phyloP scores from a whole-genome alignment of 2,797 vertebrate genomes.

The Darevskia mixta region DNA sequence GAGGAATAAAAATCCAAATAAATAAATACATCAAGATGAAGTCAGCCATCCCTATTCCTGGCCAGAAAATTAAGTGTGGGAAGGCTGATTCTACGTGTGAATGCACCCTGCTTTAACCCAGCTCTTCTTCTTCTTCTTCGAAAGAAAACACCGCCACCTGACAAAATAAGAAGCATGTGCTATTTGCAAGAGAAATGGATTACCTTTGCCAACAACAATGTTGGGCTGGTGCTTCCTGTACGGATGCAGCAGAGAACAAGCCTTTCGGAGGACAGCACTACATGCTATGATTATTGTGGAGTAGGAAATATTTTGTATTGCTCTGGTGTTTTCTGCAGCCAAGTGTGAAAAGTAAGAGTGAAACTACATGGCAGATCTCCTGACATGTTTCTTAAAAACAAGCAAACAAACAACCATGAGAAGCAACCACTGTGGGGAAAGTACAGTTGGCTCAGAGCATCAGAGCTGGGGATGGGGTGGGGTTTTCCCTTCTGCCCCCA shows the following conservation, averaged over 20 bases:
- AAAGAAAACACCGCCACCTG: not conserved
- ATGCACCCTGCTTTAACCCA: not conserved
- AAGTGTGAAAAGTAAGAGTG: not conserved
- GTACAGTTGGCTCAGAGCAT: too few relatives aligned
- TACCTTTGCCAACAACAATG: not conserved
- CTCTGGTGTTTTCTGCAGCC: not conserved
- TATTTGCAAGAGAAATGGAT: not conserved
- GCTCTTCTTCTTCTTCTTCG: not conserved
- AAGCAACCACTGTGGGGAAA: not conserved
- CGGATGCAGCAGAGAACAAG: not conserved
- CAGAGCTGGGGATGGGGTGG: not conserved
- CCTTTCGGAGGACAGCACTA: not conserved
- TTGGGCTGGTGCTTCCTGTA: too few relatives aligned
- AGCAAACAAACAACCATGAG: not conserved
- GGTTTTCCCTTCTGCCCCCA: not conserved
- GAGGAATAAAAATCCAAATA: conserved; percentile 8
- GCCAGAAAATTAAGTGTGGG: not conserved
- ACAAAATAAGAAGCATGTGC: not conserved
- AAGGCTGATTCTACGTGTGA: conserved; percentile 13
- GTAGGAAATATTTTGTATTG: not conserved
- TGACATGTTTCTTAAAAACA: not conserved
- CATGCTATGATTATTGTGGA: not conserved
- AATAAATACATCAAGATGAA: conserved; percentile 3
- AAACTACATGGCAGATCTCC: not conserved
- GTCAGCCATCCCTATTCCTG: not conserved